phyloP scores from a whole-genome alignment of 2,113 vertebrate genomes.

The Quiscalus mexicanus region DNA sequence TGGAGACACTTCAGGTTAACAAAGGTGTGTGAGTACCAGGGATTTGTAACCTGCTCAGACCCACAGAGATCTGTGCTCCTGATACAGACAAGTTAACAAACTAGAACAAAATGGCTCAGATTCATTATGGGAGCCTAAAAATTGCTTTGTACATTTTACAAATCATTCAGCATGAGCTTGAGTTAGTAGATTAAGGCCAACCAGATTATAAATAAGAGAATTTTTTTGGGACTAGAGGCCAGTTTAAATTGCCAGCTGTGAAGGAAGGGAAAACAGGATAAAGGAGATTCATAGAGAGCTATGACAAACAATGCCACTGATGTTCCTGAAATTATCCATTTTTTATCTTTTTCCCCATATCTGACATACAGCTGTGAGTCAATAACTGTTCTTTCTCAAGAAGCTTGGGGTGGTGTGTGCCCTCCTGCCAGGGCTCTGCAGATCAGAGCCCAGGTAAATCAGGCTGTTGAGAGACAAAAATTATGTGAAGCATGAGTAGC shows the following conservation, averaged over 20 bases:
- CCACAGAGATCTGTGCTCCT: background rate
- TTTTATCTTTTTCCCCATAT: background rate
- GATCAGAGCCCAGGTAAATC: background rate
- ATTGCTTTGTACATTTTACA: background rate
- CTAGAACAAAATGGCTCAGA: background rate
- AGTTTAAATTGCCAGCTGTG: background rate
- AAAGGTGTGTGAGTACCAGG: background rate
- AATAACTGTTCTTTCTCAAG: background rate
- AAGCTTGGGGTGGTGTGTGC: background rate
- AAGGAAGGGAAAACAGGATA: background rate
- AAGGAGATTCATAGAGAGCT: background rate
- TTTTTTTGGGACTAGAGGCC: background rate
- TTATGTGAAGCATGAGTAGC: background rate
- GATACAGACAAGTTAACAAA: background rate
- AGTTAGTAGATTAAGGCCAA: conserved; percentile 41
- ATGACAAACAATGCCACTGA: background rate
- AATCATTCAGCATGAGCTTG: background rate
- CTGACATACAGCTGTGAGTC: background rate
- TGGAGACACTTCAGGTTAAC: background rate
- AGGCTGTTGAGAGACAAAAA: background rate
- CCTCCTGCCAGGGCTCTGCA: background rate
- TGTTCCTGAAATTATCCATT: background rate
- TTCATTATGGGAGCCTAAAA: background rate
- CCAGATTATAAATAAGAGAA: conserved; percentile 33
- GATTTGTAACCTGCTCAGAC: background rate